Conservation (phyloP, 1,140 invertebrate species). For the Drosophila ironensis region DNA sequence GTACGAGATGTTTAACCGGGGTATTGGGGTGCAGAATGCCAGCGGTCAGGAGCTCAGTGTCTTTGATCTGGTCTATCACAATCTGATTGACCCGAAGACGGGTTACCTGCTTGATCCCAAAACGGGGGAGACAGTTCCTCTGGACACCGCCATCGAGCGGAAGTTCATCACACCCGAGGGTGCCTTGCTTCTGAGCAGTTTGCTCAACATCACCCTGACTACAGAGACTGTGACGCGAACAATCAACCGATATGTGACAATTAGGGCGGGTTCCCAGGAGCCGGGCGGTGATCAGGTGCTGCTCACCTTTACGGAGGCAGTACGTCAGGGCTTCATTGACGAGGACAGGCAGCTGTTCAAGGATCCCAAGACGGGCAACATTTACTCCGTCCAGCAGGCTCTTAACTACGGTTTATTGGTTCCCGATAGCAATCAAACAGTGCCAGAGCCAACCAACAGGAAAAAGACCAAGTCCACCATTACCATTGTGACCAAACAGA, state of each 20-base stretch:
- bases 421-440: conserved; percentile 84
- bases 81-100: conserved; percentile 91
- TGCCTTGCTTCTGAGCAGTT: conserved; percentile 90
- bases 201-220: conserved; percentile 92
- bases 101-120: conserved; percentile 92
- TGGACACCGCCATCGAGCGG: conserved; percentile 92
- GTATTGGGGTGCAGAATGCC: conserved; percentile 89
- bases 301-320: conserved; percentile 90
- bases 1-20: conserved; percentile 91
- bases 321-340: conserved; percentile 90
- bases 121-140: conserved; percentile 89
- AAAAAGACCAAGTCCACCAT: conserved; percentile 81
- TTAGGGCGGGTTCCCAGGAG: conserved; percentile 83
- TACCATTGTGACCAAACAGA: conserved; percentile 81
- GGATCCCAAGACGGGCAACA: conserved; percentile 89
- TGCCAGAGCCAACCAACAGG: conserved; percentile 70
- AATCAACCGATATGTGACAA: conserved; percentile 89
- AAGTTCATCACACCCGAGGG: conserved; percentile 93
- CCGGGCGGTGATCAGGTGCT: conserved; percentile 84
- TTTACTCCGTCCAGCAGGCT: conserved; percentile 91
- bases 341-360: conserved; percentile 89
- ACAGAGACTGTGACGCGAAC: conserved; percentile 92
- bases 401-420: conserved; percentile 87
- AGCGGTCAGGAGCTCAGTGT: conserved; percentile 89
- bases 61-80: conserved; percentile 92